These are phyloP conservation scores for Avahi laniger DNA, from an alignment of 2,797 vertebrate species.

Conservation along the genomic window DNA sequence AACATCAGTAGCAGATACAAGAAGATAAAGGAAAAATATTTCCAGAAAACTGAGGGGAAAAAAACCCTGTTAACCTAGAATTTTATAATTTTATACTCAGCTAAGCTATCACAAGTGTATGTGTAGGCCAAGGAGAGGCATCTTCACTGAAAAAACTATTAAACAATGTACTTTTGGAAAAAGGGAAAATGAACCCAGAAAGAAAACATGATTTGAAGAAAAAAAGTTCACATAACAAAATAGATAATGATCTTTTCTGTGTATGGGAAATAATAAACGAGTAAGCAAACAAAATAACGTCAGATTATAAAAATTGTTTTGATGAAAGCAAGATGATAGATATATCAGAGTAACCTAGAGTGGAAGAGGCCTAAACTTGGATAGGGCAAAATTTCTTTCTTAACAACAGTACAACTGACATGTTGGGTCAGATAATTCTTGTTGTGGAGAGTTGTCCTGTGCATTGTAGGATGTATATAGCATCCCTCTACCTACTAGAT, in stretches of 20 bases:
- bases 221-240: neutral
- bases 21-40: neutral
- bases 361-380: neutral
- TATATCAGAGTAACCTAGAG: neutral
- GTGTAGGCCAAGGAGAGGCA: neutral
- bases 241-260: neutral
- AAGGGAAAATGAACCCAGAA: neutral
- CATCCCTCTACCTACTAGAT: neutral
- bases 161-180: neutral
- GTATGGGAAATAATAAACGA: neutral
- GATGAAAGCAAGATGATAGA: neutral
- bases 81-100: neutral
- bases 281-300: neutral
- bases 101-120: neutral
- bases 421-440: neutral
- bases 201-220: neutral
- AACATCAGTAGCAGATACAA: neutral
- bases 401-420: neutral
- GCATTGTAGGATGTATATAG: neutral
- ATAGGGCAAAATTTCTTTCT: neutral
- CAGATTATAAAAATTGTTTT: neutral
- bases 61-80: neutral
- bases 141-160: neutral
- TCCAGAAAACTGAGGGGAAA: neutral
- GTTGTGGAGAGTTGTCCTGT: neutral